Evolutionary conservation across 2,113 vertebrate genomes (phyloP).

Genomic region (Phocoena sinus): DNA sequence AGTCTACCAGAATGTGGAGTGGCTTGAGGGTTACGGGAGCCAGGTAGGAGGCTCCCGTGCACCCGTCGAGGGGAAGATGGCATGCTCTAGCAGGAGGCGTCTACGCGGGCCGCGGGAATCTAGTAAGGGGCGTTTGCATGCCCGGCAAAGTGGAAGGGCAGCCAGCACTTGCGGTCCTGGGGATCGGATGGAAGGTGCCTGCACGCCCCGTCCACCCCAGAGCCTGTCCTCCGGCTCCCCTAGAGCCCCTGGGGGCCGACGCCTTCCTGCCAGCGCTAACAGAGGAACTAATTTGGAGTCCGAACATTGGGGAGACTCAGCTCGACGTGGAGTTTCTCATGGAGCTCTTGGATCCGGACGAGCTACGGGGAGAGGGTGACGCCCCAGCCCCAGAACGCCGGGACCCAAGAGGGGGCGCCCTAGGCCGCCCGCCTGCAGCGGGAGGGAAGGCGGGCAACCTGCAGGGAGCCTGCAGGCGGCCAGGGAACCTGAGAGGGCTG

Average conservation of each 20-base stretch:
- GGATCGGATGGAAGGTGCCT: background rate
- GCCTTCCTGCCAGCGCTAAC: slow-evolving; percentile 92
- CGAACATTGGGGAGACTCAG: slow-evolving; percentile 82
- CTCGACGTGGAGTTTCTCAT: slow-evolving; percentile 93
- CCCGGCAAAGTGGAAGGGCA: background rate
- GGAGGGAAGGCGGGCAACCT: background rate
- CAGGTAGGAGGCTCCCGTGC: background rate
- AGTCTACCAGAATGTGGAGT: too few relatives aligned
- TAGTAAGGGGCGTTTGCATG: background rate
- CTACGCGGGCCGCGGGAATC: background rate
- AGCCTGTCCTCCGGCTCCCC: background rate
- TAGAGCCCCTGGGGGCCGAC: slow-evolving; percentile 88
- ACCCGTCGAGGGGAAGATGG: background rate
- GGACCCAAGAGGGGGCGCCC: background rate
- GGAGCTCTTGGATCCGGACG: slow-evolving; percentile 90
- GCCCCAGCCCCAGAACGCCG: background rate
- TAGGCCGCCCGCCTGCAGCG: background rate
- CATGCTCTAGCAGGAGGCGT: background rate
- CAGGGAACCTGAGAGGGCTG: background rate
- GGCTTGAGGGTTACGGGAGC: background rate
- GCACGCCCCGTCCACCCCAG: background rate
- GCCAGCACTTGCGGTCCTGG: background rate
- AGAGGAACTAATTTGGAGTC: slow-evolving; percentile 86
- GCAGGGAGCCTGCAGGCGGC: too few relatives aligned
- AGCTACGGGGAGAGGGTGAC: slow-evolving; percentile 89